Conservation (phyloP, 2,888 invertebrate species). For the Dexiosoma caninum region DNA sequence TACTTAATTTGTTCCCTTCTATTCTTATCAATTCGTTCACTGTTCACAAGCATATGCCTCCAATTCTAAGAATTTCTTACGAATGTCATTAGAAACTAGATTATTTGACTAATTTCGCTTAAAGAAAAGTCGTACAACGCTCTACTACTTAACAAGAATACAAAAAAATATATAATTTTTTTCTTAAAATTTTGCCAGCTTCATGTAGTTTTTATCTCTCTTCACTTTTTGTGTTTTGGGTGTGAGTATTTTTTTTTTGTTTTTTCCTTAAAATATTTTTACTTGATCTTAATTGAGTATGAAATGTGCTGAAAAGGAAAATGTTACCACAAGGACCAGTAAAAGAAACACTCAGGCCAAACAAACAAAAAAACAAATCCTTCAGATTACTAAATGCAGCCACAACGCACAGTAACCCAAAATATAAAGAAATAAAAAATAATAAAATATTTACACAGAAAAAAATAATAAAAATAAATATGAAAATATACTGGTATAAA, state of each 20-base stretch:
- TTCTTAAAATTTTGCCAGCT: slow-evolving; percentile 16
- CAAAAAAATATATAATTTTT: too few relatives aligned
- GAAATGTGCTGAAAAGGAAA: slow-evolving; percentile 57
- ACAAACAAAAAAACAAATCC: slow-evolving; percentile 8
- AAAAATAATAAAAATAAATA: neutral
- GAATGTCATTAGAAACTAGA: slow-evolving; percentile 23
- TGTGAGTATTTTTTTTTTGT: slow-evolving; percentile 38
- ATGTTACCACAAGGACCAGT: slow-evolving; percentile 58
- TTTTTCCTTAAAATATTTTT: neutral
- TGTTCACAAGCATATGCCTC: neutral
- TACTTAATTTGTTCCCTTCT: neutral
- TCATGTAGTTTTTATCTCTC: neutral
- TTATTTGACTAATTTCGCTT: slow-evolving; percentile 40
- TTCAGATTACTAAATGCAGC: slow-evolving; percentile 39
- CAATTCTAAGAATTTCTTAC: slow-evolving; percentile 23
- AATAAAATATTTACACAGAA: neutral
- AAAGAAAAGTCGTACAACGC: slow-evolving; percentile 25
- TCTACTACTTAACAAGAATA: slow-evolving; percentile 29
- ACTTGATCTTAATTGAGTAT: slow-evolving; percentile 58
- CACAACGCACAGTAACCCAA: neutral
- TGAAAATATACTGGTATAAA: neutral
- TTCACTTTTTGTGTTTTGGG: slow-evolving; percentile 35
- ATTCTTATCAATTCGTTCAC: slow-evolving; percentile 20
- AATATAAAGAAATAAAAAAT: slow-evolving; percentile 5
- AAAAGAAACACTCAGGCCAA: slow-evolving; percentile 22